phyloP scores from a whole-genome alignment of 1,140 invertebrate genomes.

The Tetragnatha versicolor region DNA sequence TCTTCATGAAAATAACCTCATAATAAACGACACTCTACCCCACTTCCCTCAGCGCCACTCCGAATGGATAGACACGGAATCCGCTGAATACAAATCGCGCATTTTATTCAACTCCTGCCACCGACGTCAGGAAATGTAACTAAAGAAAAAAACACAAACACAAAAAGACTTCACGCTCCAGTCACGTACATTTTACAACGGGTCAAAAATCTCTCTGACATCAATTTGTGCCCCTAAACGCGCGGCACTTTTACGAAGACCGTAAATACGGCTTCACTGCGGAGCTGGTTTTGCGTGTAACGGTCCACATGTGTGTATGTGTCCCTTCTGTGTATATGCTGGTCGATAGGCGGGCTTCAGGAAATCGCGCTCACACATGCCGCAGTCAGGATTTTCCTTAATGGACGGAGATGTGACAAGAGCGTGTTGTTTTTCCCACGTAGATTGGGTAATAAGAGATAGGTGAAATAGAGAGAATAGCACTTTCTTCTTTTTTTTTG shows the following conservation, averaged over 20 bases:
- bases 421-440: constrained; percentile 48
- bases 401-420: constrained; percentile 46
- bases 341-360: constrained; percentile 31
- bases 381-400: constrained; percentile 36
- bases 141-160: background rate
- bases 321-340: background rate
- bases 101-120: background rate
- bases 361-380: background rate
- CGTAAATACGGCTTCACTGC: constrained; percentile 29
- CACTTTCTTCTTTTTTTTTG: background rate
- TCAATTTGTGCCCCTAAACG: constrained; percentile 42
- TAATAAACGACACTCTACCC: no score
- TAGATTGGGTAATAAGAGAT: constrained; percentile 49
- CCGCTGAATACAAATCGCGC: no score
- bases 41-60: no score
- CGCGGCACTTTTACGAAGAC: constrained; percentile 28
- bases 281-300: background rate
- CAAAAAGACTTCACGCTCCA: background rate
- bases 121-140: background rate
- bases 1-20: no score
- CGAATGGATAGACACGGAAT: no score
- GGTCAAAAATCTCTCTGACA: constrained; percentile 47
- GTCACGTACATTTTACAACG: constrained; percentile 21
- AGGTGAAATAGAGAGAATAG: background rate
- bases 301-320: background rate